These are phyloP conservation scores for Podocnemis expansa DNA, from an alignment of 2,113 vertebrate genomes.

Conservation along the genomic window DNA sequence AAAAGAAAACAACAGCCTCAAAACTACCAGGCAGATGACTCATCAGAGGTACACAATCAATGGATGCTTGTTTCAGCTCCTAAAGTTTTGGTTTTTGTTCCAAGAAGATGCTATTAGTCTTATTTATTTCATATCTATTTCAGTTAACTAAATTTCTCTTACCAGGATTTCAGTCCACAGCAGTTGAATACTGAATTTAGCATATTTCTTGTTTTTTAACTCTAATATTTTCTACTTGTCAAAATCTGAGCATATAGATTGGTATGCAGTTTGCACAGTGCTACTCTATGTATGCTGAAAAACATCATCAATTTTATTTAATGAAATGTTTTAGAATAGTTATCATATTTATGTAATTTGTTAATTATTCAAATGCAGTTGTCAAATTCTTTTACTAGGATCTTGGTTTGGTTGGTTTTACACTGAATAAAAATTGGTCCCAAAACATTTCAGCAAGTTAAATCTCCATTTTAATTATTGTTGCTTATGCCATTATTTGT, in stretches of 20 bases:
- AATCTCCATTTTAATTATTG: conserved; percentile 41
- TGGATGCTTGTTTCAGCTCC: rapidly evolving
- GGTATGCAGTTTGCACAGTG: background rate
- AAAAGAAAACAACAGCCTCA: rapidly evolving
- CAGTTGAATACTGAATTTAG: background rate
- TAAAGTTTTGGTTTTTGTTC: rapidly evolving
- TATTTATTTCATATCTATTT: rapidly evolving
- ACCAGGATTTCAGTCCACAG: background rate
- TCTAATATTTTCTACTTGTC: background rate
- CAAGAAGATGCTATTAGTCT: rapidly evolving
- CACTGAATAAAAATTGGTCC: background rate
- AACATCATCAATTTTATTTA: rapidly evolving
- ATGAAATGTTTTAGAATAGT: background rate
- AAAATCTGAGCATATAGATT: background rate
- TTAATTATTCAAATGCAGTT: background rate
- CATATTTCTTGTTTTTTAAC: background rate
- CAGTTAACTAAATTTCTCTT: rapidly evolving
- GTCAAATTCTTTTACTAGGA: conserved; percentile 1
- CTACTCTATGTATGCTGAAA: background rate
- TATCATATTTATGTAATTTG: background rate
- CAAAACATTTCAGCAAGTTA: conserved; percentile 27
- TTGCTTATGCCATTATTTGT: background rate
- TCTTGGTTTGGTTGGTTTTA: background rate
- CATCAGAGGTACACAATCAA: rapidly evolving
- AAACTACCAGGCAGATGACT: rapidly evolving